These are phyloP conservation scores for Crotalus horridus DNA, from an alignment of 2,113 vertebrate genomes.

Conservation along the genomic window DNA sequence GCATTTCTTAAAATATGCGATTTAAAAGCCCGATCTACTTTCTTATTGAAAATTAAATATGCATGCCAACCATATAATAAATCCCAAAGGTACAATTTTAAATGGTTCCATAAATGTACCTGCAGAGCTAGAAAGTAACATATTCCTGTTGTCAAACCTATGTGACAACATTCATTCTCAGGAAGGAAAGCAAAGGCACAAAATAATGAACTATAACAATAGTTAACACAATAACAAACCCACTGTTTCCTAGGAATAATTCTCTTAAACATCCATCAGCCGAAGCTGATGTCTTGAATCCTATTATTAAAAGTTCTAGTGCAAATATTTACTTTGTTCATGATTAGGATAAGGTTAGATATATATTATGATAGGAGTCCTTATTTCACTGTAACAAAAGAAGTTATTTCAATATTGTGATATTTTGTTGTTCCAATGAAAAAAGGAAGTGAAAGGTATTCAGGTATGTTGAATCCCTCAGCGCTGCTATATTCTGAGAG, in stretches of 20 bases:
- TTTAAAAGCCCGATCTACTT: too few relatives aligned
- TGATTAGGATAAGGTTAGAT: background rate
- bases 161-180: background rate
- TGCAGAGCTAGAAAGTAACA: background rate
- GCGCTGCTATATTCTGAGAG: background rate
- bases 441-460: background rate
- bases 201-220: background rate
- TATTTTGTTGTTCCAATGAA: background rate
- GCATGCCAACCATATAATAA: too few relatives aligned
- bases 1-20: too few relatives aligned
- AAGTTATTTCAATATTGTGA: background rate
- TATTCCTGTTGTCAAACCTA: background rate
- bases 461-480: background rate
- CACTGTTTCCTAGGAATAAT: background rate
- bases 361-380: background rate
- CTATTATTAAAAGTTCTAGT: background rate
- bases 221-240: background rate
- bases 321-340: background rate
- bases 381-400: background rate
- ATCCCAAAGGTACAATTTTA: background rate
- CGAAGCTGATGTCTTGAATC: background rate
- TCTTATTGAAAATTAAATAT: too few relatives aligned
- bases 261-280: background rate
- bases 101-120: background rate
- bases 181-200: background rate